A percentile compares a stretch with the other conserved stretches of the same genome.
Evolutionary conservation across 2,888 invertebrate species (phyloP).

Genomic region (Balanococcus diminutus): DNA sequence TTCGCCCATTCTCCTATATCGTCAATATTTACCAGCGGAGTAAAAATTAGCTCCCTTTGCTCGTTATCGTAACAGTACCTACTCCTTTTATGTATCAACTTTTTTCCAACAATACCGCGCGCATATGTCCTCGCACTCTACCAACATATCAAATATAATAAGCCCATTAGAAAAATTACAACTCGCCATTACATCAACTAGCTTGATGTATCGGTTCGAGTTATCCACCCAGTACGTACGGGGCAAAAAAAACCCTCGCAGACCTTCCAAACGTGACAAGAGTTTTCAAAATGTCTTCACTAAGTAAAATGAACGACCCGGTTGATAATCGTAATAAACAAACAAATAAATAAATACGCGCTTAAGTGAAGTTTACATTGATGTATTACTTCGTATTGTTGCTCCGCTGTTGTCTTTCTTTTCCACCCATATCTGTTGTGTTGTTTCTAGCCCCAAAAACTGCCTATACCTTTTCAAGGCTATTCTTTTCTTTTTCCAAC

Average conservation of each 20-base stretch:
- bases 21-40: not conserved
- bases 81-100: not conserved
- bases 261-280: conserved; percentile 5
- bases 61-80: not conserved
- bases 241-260: not conserved
- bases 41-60: conserved; percentile 4
- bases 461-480: not conserved
- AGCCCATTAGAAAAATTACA: conserved; percentile 15
- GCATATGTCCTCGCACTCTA: not conserved
- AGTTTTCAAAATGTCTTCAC: not conserved
- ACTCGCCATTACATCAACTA: not conserved
- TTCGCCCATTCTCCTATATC: not conserved
- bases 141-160: conserved; percentile 7
- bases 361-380: conserved; percentile 42
- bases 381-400: conserved; percentile 20
- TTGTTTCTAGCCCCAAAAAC: no score
- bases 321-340: not conserved
- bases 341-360: conserved; percentile 38
- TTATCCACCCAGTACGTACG: not conserved
- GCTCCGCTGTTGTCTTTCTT: not conserved
- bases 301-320: conserved; percentile 29
- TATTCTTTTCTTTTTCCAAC: not conserved
- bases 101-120: no score
- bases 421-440: not conserved
- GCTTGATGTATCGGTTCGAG: conserved; percentile 19